These are phyloP conservation scores for Sminthurinus signatus DNA, from an alignment of 1,140 invertebrate species.

Conservation along the genomic window DNA sequence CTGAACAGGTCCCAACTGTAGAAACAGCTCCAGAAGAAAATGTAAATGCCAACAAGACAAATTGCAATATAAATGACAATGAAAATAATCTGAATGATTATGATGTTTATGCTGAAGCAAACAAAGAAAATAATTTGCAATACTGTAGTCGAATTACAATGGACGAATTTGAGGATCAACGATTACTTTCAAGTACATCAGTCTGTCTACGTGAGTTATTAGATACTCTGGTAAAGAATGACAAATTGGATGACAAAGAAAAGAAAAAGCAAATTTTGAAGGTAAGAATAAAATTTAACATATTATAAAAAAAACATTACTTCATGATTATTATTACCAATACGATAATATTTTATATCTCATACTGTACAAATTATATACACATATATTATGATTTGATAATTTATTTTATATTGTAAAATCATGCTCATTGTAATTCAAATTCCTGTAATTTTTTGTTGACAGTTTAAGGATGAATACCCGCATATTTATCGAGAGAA, in stretches of 20 bases:
- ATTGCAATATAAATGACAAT: background rate
- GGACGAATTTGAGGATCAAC: conserved; percentile 35
- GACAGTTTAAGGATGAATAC: conserved; percentile 31
- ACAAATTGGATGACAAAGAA: conserved; percentile 24
- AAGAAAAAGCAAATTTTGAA: conserved; percentile 23
- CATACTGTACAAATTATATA: background rate
- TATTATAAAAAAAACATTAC: too few species aligned
- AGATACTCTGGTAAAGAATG: conserved; percentile 7
- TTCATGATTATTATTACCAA: background rate
- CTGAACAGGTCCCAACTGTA: background rate
- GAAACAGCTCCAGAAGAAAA: too few species aligned
- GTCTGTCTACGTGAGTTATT: conserved; percentile 26
- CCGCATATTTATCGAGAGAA: conserved; percentile 39
- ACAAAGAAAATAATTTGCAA: conserved; percentile 19
- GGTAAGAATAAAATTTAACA: conserved; percentile 9
- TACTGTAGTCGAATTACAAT: conserved; percentile 33
- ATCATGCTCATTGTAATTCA: background rate
- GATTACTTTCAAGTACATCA: conserved; percentile 28
- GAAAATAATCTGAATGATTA: background rate
- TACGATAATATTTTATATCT: background rate
- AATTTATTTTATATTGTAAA: conserved; percentile 4
- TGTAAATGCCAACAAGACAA: background rate
- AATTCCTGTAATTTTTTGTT: conserved; percentile 1
- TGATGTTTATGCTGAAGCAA: background rate
- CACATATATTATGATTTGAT: background rate